These are phyloP conservation scores for Callocephalon fimbriatum DNA, from an alignment of 2,113 vertebrate genomes.

Conservation along the genomic window DNA sequence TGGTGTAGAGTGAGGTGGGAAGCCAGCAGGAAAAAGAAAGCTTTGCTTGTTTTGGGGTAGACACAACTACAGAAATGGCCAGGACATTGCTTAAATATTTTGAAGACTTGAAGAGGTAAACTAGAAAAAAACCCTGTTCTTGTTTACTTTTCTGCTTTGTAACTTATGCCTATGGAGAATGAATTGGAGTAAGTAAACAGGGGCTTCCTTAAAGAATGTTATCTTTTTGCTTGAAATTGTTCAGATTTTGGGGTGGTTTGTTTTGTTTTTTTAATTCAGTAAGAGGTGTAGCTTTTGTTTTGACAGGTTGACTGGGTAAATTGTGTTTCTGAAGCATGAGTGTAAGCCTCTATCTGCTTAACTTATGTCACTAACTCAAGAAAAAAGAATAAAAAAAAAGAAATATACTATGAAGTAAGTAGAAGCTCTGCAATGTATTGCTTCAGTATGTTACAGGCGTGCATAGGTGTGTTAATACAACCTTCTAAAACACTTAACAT, in stretches of 20 bases:
- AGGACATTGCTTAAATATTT: conserved; percentile 7
- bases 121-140: not conserved
- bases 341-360: not conserved
- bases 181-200: not conserved
- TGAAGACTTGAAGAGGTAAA: conserved; percentile 66
- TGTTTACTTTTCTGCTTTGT: not conserved
- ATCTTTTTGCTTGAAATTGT: not conserved
- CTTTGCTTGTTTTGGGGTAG: conserved; percentile 53
- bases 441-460: not conserved
- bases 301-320: not conserved
- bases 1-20: conserved; percentile 81
- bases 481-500: not conserved
- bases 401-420: not conserved
- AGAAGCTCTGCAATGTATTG: not conserved
- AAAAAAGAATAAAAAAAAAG: not conserved
- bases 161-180: not conserved
- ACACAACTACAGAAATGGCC: conserved; percentile 50
- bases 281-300: not conserved
- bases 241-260: not conserved
- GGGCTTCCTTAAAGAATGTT: not conserved
- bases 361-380: not conserved
- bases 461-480: not conserved
- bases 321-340: not conserved
- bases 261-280: not conserved
- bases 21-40: conserved; percentile 78